Evolutionary conservation across 1,140 invertebrate species (phyloP).

Genomic region (Nixonia krombeini): DNA sequence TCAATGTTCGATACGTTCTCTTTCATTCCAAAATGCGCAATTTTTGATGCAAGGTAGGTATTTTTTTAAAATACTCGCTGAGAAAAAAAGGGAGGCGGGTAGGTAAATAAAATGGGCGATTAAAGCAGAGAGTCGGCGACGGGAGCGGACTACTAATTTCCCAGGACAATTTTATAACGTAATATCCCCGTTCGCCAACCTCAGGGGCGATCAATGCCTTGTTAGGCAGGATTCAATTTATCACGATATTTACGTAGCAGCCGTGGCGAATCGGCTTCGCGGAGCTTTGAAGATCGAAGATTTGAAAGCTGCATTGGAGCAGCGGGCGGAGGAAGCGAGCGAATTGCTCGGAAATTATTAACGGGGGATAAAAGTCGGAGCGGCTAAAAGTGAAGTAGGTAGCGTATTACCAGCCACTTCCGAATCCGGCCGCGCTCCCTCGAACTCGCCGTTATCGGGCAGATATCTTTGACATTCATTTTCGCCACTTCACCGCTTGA

Average conservation of each 20-base stretch:
- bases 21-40: too few relatives aligned
- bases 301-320: slow-evolving; percentile 10
- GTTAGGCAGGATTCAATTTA: slow-evolving; percentile 46
- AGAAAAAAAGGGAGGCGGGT: too few relatives aligned
- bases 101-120: neutral
- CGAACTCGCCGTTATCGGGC: slow-evolving; percentile 21
- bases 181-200: too few relatives aligned
- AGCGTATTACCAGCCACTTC: slow-evolving; percentile 22
- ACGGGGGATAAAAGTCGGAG: slow-evolving; percentile 31
- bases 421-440: slow-evolving; percentile 17
- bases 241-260: slow-evolving; percentile 38
- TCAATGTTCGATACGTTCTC: too few relatives aligned
- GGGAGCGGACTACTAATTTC: too few relatives aligned
- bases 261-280: slow-evolving; percentile 27
- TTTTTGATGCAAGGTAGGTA: too few relatives aligned
- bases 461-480: slow-evolving; percentile 21
- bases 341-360: slow-evolving; percentile 35
- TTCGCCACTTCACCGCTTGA: neutral
- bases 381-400: slow-evolving; percentile 20
- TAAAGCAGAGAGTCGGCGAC: too few relatives aligned
- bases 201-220: slow-evolving; percentile 39
- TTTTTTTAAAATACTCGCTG: too few relatives aligned
- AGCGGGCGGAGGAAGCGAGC: slow-evolving; percentile 11
- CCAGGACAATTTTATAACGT: too few relatives aligned
- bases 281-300: slow-evolving; percentile 26